Evolutionary conservation across 2,888 invertebrate genomes (phyloP).

Genomic region (Cloeon dipterum): DNA sequence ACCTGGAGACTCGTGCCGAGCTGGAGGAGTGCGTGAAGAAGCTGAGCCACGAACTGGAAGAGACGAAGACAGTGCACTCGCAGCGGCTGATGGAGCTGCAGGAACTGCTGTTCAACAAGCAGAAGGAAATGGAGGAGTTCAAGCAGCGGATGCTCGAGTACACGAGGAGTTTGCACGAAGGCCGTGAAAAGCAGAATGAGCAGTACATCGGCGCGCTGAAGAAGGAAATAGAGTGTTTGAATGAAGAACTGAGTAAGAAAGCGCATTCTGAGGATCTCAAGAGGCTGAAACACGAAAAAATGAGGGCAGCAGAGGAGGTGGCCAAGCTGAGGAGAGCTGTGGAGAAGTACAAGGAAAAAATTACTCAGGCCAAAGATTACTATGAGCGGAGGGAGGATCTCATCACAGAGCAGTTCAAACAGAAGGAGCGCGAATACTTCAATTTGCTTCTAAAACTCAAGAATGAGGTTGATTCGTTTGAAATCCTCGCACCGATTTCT

Average conservation of each 20-base stretch:
- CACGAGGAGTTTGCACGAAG: neutral
- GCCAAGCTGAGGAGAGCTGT: neutral
- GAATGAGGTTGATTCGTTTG: neutral
- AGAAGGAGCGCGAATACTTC: neutral
- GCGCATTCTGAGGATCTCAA: neutral
- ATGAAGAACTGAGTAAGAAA: neutral
- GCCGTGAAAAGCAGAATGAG: neutral
- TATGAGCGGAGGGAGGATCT: neutral
- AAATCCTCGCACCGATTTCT: too few relatives aligned
- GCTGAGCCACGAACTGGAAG: conserved; percentile 23
- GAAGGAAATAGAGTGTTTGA: neutral
- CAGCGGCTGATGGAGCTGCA: conserved; percentile 23
- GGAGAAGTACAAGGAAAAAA: neutral
- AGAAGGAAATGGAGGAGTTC: conserved; percentile 26
- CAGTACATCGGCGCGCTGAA: neutral
- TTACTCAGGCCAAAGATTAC: neutral
- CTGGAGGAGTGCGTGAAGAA: conserved; percentile 32
- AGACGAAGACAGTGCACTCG: conserved; percentile 26
- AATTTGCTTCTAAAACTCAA: neutral
- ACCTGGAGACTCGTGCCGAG: too few relatives aligned
- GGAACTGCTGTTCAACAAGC: conserved; percentile 25
- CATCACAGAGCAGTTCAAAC: neutral
- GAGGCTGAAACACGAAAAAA: neutral
- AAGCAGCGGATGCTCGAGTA: conserved; percentile 23
- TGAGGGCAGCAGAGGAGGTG: neutral